These are phyloP conservation scores for Eclectus roratus DNA, from an alignment of 2,113 vertebrate species.

Conservation along the genomic window DNA sequence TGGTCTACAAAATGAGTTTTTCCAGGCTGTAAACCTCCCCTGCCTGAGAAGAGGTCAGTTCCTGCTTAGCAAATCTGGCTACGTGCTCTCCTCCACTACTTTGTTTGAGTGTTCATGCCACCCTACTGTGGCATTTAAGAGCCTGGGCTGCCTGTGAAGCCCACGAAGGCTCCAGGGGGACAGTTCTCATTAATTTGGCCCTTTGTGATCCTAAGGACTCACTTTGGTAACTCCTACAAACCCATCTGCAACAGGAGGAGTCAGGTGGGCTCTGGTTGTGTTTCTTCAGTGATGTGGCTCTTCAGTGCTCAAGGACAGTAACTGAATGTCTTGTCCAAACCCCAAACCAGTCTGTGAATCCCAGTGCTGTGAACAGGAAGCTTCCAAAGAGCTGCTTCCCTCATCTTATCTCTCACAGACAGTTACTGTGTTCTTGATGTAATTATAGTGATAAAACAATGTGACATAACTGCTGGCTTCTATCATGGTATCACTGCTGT, in stretches of 20 bases:
- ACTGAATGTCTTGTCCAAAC: conserved; percentile 69
- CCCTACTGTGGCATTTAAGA: not conserved
- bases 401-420: conserved; percentile 78
- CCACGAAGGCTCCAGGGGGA: not conserved
- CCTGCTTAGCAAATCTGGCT: not conserved
- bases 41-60: not conserved
- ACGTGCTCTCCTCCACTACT: not conserved
- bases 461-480: conserved; percentile 74
- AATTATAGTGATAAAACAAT: conserved; percentile 81
- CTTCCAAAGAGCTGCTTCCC: conserved; percentile 59
- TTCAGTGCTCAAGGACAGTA: conserved; percentile 65
- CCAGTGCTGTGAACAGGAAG: conserved; percentile 59
- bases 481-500: conserved; percentile 69
- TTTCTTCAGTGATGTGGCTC: conserved; percentile 36
- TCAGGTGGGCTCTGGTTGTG: not conserved
- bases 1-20: not conserved
- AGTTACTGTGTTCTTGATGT: conserved; percentile 78
- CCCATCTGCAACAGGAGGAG: not conserved
- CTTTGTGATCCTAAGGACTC: not conserved
- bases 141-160: not conserved
- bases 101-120: not conserved
- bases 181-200: not conserved
- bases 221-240: not conserved
- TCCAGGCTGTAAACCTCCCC: not conserved
- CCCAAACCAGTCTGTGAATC: conserved; percentile 72